These are phyloP conservation scores for Lagorchestes hirsutus DNA, from an alignment of 2,797 vertebrate species.

Conservation along the genomic window DNA sequence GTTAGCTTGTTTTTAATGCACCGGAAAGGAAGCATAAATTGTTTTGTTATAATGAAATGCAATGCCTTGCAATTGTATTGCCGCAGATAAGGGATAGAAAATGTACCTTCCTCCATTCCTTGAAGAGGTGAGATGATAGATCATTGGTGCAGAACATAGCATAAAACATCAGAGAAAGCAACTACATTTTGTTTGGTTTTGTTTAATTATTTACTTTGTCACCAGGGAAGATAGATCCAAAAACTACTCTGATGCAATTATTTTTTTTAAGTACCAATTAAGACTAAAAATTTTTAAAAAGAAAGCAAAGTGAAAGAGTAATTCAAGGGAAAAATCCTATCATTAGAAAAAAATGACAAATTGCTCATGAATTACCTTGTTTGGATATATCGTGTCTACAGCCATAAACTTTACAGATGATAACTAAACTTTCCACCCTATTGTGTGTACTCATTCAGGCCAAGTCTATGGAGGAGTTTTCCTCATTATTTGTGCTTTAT, in stretches of 20 bases:
- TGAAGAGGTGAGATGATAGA: neutral
- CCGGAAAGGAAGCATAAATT: neutral
- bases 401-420: neutral
- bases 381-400: neutral
- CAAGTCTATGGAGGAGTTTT: neutral
- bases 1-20: neutral
- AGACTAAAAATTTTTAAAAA: neutral
- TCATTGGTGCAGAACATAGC: neutral
- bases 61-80: neutral
- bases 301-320: neutral
- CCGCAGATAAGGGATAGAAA: neutral
- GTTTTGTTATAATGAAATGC: neutral
- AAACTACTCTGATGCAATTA: neutral
- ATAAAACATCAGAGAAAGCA: neutral
- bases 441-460: neutral
- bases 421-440: slow-evolving; percentile 6
- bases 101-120: neutral
- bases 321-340: neutral
- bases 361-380: neutral
- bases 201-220: neutral
- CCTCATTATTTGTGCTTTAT: neutral
- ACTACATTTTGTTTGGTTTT: neutral
- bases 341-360: neutral
- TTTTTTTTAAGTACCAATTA: neutral
- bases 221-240: neutral